Conservation (phyloP, 2,113 vertebrate genomes). For the Zosterops lateralis region DNA sequence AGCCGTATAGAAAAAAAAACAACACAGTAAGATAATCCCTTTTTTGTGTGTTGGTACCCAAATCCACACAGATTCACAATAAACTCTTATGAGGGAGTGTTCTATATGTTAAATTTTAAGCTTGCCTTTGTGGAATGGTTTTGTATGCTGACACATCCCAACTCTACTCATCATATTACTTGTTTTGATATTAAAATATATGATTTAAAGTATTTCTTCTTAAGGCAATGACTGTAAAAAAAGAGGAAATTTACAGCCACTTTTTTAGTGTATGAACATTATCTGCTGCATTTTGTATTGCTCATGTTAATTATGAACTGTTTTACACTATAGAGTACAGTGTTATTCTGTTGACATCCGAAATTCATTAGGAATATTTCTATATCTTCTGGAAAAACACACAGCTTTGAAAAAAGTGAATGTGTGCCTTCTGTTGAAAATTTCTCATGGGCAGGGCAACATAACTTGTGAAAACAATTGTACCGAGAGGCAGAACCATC, state of each 20-base stretch:
- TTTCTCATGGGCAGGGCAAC: not conserved
- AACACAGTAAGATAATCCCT: not conserved
- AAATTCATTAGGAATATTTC: not conserved
- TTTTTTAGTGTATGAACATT: not conserved
- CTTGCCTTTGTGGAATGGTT: not conserved
- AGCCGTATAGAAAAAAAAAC: not conserved
- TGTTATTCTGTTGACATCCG: not conserved
- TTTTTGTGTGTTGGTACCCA: not conserved
- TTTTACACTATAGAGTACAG: not conserved
- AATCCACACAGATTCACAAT: not conserved
- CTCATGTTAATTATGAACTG: not conserved
- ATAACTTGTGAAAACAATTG: not conserved
- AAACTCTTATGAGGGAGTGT: not conserved
- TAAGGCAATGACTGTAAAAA: not conserved
- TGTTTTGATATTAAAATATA: not conserved
- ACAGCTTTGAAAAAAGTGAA: not conserved
- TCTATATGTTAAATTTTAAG: not conserved
- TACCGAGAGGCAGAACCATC: not conserved
- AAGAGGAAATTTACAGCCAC: not conserved
- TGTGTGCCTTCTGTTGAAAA: not conserved
- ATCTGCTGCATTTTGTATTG: not conserved
- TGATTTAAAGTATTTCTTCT: not conserved
- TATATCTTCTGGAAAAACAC: not conserved
- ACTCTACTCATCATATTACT: not conserved
- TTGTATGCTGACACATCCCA: not conserved